Evolutionary conservation across 1,140 invertebrate species (phyloP), one percentile per base, ranked within the genome.

Genomic region (Atta texana): DNA sequence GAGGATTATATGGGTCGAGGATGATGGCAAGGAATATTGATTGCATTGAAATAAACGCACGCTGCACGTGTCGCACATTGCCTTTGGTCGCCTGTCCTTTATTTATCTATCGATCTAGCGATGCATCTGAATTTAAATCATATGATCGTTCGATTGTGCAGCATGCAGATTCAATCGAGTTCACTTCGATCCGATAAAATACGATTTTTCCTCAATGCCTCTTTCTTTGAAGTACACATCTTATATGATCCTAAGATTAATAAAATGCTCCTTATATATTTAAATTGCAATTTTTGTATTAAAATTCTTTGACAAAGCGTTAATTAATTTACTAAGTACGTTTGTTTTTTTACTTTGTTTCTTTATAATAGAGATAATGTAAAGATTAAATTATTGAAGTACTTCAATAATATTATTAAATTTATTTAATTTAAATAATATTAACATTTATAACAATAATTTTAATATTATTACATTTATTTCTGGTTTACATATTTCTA

Each of bases 71-170:
- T 75, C 68, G 21, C 78, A 14, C 49, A 82, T 59, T 21, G 55
- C 68, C 71, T 74, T 61, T 39, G 55, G 21, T 71, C 31, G 55
- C 7, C 28, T 16, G 3, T 75, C n/a, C 39, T 51, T 74, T 68
- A 68, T 80, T 82, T 82, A 84, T 63, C 18, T 24, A 21, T 24
- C 24, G 39, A 82, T 84, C 21, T 59, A 82, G 69, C 21, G 18
- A 57, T 57, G 64, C 63, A 39, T 63, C 39, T 49, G 69, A 84
- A 84, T 84, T 81, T 71, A 61, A 59, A 44, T 75, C 80, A 61
- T 31, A 44, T 44, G 64, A 24, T 28, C 16, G n/a, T 21, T n/a
- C 78, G 53, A 81, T 81, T 81, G 66, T 75, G 69, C 69, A 59
- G 80, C 51, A 51, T 72, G 24, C 53, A 6, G 2, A 74, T 49